Conservation (phyloP, 2,113 vertebrate species). For the Dolichallabes microphthalmus region DNA sequence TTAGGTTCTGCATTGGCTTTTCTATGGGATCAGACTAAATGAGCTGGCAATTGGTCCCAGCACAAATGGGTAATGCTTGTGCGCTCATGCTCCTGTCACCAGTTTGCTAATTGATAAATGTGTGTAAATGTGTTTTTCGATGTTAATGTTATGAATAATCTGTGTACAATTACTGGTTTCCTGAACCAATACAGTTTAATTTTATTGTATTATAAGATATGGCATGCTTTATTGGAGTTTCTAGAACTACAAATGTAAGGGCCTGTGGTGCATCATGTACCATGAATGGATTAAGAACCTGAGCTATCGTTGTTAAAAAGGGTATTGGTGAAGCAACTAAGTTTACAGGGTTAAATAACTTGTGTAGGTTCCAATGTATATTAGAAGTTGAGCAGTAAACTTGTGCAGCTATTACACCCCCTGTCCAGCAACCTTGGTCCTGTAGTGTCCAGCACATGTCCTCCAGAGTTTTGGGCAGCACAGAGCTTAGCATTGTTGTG, state of each 20-base stretch:
- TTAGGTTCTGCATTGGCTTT: no score
- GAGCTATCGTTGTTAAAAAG: neutral
- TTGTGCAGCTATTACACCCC: no score
- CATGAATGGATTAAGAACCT: neutral
- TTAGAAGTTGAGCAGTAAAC: neutral
- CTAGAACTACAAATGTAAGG: neutral
- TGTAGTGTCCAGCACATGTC: constrained; percentile 9
- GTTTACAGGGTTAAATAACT: neutral
- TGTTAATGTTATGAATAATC: no score
- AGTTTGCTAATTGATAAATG: no score
- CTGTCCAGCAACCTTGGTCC: neutral
- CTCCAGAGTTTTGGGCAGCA: constrained; percentile 33
- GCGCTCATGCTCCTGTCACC: no score
- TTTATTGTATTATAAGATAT: neutral
- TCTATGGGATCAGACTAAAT: no score
- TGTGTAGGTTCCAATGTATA: neutral
- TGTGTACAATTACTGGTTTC: neutral
- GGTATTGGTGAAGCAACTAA: neutral
- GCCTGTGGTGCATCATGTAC: neutral
- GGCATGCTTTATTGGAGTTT: neutral
- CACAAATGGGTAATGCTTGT: no score
- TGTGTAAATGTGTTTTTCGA: no score
- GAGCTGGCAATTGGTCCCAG: no score
- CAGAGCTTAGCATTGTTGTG: constrained; percentile 65
- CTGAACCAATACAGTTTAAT: neutral